Percentiles rank a stretch among this genome's conserved stretches.
Evolutionary conservation across 1,140 invertebrate genomes (phyloP).

Genomic region (Ruditapes philippinarum): DNA sequence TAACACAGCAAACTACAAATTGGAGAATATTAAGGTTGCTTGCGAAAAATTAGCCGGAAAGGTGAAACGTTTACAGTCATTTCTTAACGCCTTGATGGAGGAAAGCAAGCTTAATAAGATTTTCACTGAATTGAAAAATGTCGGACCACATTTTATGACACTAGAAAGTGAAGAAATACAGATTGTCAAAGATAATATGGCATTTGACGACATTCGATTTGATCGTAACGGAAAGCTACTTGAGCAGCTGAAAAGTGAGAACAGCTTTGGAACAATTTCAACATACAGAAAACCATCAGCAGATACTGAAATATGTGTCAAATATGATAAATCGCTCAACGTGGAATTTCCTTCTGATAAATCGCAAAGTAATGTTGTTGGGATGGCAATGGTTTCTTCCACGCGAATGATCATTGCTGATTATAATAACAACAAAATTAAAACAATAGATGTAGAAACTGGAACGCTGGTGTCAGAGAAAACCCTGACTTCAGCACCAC

Average conservation of each 20-base stretch:
- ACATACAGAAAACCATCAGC: too few relatives aligned
- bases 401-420: not conserved
- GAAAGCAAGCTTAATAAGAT: not conserved
- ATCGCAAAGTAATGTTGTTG: not conserved
- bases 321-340: too few relatives aligned
- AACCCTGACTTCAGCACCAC: not conserved
- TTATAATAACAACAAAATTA: not conserved
- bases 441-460: not conserved
- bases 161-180: too few relatives aligned
- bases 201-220: not conserved
- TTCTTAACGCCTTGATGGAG: not conserved
- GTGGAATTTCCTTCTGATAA: not conserved
- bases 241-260: too few relatives aligned
- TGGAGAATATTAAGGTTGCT: not conserved
- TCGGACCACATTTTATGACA: too few relatives aligned
- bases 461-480: not conserved
- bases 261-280: too few relatives aligned
- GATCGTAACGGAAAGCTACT: not conserved
- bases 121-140: too few relatives aligned
- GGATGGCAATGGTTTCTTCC: not conserved
- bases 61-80: too few relatives aligned
- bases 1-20: not conserved
- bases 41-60: not conserved
- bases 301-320: too few relatives aligned
- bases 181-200: too few relatives aligned